Conservation (phyloP, 2,113 vertebrate species). For the Thryonomys swinderianus region DNA sequence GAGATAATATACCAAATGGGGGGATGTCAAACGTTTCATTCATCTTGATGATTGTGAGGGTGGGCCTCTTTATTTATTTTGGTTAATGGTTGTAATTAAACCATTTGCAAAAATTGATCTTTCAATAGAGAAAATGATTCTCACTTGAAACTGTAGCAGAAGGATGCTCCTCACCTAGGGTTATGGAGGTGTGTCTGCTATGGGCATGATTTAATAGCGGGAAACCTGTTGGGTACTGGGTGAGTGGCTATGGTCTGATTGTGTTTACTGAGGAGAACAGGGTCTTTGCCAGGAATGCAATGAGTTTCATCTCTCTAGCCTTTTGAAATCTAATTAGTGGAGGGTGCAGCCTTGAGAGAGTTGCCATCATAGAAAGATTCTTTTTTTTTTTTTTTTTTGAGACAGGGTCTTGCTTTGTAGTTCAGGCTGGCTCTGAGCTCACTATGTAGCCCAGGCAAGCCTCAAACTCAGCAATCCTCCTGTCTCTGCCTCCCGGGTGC, state of each 20-base stretch:
- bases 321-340: not conserved
- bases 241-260: not conserved
- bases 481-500: too few species aligned
- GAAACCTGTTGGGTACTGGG: not conserved
- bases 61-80: not conserved
- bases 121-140: not conserved
- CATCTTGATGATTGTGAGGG: not conserved
- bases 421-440: too few species aligned
- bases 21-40: not conserved
- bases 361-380: not conserved
- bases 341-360: not conserved
- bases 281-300: constrained; percentile 14
- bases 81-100: not conserved
- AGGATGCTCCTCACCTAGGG: not conserved
- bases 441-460: too few species aligned
- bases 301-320: not conserved
- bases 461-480: too few species aligned
- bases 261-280: not conserved
- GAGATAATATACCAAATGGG: not conserved
- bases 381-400: too few species aligned
- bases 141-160: not conserved
- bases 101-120: not conserved
- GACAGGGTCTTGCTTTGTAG: too few species aligned
- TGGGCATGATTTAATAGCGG: not conserved
- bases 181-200: not conserved